phyloP scores from a whole-genome alignment of 2,113 vertebrate species.

The Hydrochoerus hydrochaeris region DNA sequence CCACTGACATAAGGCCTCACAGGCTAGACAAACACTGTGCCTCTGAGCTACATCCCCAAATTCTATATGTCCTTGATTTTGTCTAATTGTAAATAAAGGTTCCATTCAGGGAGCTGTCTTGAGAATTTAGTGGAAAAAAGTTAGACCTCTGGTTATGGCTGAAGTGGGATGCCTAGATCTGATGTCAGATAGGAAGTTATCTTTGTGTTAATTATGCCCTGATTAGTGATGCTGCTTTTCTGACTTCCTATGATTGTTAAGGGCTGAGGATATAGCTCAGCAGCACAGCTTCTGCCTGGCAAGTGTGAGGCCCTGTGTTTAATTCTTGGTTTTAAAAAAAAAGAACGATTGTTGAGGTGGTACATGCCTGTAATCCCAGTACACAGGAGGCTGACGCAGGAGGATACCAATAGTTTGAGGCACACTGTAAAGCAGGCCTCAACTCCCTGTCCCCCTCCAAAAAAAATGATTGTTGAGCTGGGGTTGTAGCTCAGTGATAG shows the following conservation, averaged over 20 bases:
- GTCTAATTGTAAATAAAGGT: neutral
- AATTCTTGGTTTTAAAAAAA: too few relatives aligned
- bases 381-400: neutral
- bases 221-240: neutral
- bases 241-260: neutral
- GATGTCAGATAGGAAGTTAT: neutral
- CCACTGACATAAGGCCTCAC: neutral
- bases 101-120: neutral
- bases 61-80: neutral
- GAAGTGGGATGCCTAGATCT: neutral
- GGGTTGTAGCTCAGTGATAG: neutral
- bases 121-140: neutral
- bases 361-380: neutral
- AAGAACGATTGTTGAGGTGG: too few relatives aligned
- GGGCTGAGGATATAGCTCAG: too few relatives aligned
- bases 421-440: neutral
- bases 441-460: neutral
- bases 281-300: too few relatives aligned
- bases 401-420: neutral
- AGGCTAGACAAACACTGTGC: neutral
- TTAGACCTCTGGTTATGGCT: neutral
- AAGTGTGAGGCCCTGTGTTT: too few relatives aligned
- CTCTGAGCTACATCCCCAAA: neutral
- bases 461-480: neutral
- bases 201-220: neutral